phyloP scores from a whole-genome alignment of 2,797 vertebrate species.

The Sebastes steindachneri region DNA sequence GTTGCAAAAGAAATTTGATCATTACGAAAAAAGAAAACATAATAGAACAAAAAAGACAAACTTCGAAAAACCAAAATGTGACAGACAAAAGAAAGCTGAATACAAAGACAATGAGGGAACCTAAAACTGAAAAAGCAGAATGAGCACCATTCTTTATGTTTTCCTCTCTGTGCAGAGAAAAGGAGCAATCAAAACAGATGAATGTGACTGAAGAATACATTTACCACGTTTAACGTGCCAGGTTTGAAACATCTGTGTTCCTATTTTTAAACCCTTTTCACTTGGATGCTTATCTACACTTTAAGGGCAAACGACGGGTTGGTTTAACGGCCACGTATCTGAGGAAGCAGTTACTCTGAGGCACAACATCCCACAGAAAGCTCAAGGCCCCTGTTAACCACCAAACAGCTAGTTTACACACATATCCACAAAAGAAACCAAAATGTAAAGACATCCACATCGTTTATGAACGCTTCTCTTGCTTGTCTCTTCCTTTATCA shows the following conservation, averaged over 20 bases:
- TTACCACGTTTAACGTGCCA: constrained; percentile 44
- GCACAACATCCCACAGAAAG: constrained; percentile 86
- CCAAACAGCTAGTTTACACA: neutral
- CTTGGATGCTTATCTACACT: constrained; percentile 52
- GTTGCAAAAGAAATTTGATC: neutral
- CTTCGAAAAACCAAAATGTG: neutral
- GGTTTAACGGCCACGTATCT: constrained; percentile 86
- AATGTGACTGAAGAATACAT: constrained; percentile 35
- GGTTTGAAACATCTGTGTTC: constrained; percentile 49
- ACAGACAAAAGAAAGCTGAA: neutral
- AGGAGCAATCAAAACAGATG: neutral
- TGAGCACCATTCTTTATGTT: neutral
- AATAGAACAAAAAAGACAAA: neutral
- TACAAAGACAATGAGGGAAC: neutral
- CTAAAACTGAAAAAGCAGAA: constrained; percentile 1
- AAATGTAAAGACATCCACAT: neutral
- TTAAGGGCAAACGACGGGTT: constrained; percentile 80
- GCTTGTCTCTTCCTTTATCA: neutral
- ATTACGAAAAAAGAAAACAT: neutral
- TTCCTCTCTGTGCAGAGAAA: neutral
- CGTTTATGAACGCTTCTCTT: neutral
- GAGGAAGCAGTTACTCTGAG: constrained; percentile 85
- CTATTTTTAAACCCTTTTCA: constrained; percentile 65
- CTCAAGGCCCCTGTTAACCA: constrained; percentile 84
- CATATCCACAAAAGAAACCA: neutral